Percentiles rank a stretch among this genome's conserved stretches.
Conservation (phyloP, 2,113 vertebrate species). For the Calonectris borealis region DNA sequence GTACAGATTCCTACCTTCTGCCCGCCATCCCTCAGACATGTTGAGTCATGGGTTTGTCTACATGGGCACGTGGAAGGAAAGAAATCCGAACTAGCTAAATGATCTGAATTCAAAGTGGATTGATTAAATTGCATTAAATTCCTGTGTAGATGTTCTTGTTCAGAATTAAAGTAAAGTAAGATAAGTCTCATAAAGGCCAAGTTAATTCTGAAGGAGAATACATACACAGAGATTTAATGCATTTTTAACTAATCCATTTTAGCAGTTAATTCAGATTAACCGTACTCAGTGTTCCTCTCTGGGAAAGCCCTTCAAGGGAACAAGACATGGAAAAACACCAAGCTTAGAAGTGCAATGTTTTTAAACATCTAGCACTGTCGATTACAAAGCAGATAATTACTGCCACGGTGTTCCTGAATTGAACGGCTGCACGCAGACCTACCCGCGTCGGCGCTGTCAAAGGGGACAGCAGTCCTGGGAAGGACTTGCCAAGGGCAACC, state of each 20-base stretch:
- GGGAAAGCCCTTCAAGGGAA: not conserved
- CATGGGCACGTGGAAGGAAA: not conserved
- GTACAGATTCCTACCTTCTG: not conserved
- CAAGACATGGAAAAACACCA: not conserved
- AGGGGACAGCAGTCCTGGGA: not conserved
- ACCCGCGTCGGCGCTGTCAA: rapidly evolving
- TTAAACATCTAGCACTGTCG: not conserved
- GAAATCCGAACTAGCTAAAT: not conserved
- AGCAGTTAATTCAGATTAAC: conserved; percentile 50
- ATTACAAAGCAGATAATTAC: not conserved
- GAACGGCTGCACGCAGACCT: not conserved
- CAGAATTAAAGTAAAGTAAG: conserved; percentile 35
- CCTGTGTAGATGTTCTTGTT: conserved; percentile 2
- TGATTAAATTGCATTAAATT: conserved; percentile 27
- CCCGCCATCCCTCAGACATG: not conserved
- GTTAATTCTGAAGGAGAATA: conserved; percentile 27
- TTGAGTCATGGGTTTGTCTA: not conserved
- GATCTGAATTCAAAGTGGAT: conserved; percentile 15
- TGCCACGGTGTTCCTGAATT: rapidly evolving
- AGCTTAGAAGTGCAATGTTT: not conserved
- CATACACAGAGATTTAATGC: not conserved
- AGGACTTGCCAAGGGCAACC: not conserved
- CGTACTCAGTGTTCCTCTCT: not conserved
- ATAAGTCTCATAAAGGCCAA: conserved; percentile 19
- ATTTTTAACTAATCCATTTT: conserved; percentile 52